Evolutionary conservation across 2,888 invertebrate genomes (phyloP).

Genomic region (Torymus texanus): DNA sequence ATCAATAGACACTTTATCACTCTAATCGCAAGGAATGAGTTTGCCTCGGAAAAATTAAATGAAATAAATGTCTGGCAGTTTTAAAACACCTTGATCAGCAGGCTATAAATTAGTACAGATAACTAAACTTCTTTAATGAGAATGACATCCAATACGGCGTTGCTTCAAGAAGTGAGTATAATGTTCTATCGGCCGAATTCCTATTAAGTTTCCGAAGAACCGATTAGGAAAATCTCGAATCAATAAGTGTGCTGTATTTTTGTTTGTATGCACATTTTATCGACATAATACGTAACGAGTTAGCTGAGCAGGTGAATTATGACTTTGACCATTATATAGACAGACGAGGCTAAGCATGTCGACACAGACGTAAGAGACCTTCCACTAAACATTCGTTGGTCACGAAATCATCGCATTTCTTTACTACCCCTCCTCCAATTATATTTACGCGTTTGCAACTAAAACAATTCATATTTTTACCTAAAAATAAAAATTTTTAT

Average conservation of each 20-base stretch:
- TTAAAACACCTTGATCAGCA: slow-evolving; percentile 1
- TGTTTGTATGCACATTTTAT: not conserved
- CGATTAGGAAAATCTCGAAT: slow-evolving; percentile 1
- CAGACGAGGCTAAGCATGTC: slow-evolving; percentile 72
- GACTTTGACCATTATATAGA: slow-evolving; percentile 66
- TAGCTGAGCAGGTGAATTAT: slow-evolving; percentile 64
- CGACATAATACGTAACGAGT: slow-evolving; percentile 5
- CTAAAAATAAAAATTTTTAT: no score
- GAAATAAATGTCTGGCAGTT: not conserved
- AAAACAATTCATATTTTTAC: no score
- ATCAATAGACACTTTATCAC: no score
- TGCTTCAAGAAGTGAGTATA: not conserved
- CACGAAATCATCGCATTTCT: slow-evolving; percentile 19
- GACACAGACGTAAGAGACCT: slow-evolving; percentile 60
- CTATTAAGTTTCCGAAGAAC: not conserved
- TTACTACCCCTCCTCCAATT: not conserved
- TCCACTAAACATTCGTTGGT: slow-evolving; percentile 17
- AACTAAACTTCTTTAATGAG: not conserved
- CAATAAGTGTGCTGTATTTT: slow-evolving; percentile 59
- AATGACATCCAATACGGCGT: not conserved
- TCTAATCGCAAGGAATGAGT: no score
- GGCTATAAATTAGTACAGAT: not conserved
- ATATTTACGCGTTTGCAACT: no score
- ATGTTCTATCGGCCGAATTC: not conserved
- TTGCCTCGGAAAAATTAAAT: not conserved